Conservation (phyloP, 2,888 invertebrate genomes). For the Zootermopsis nevadensis region DNA sequence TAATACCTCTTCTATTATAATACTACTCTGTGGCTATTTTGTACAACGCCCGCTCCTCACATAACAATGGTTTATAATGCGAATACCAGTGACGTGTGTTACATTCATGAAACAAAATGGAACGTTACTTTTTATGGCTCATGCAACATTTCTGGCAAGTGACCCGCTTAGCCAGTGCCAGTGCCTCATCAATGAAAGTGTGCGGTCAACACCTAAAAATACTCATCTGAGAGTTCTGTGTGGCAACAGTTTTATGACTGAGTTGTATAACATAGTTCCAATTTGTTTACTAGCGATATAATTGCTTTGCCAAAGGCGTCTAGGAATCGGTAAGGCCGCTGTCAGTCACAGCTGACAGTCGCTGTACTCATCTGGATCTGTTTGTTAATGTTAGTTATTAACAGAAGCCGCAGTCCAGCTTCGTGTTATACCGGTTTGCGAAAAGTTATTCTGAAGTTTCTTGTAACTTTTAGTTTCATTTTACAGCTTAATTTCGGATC, state of each 20-base stretch:
- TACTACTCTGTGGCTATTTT: too few species aligned
- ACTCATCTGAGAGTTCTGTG: neutral
- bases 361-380: neutral
- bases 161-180: neutral
- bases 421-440: too few species aligned
- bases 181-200: neutral
- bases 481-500: too few species aligned
- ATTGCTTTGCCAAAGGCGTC: neutral
- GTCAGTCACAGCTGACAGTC: neutral
- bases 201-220: neutral
- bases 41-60: too few species aligned
- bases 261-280: neutral
- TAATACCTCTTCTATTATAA: too few species aligned
- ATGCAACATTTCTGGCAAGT: neutral
- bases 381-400: neutral
- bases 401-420: neutral
- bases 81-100: neutral
- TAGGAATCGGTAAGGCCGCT: neutral
- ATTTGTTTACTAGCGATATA: constrained; percentile 9
- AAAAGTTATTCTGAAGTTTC: too few species aligned
- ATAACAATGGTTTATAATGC: neutral
- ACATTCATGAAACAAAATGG: neutral
- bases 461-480: too few species aligned
- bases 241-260: constrained; percentile 9
- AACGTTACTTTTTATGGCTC: neutral